phyloP scores from a whole-genome alignment of 2,888 invertebrate species.

The Lacanobia oleracea region DNA sequence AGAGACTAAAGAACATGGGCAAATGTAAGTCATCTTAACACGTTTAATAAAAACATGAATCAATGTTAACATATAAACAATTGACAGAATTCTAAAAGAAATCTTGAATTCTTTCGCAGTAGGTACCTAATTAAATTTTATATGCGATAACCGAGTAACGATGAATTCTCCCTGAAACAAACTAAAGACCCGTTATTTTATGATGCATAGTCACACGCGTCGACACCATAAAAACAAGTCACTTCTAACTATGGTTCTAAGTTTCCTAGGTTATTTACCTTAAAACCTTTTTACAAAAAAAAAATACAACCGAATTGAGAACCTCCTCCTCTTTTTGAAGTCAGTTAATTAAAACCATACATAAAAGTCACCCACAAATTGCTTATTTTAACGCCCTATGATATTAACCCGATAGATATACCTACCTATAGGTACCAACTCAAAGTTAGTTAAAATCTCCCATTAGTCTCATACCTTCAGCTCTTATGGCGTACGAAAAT shows the following conservation, averaged over 20 bases:
- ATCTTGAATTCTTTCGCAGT: not conserved
- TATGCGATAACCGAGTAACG: not conserved
- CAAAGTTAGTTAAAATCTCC: conserved; percentile 7
- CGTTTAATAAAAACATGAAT: not conserved
- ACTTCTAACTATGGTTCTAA: too few relatives aligned
- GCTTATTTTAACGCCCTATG: not conserved
- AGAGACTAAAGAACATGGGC: conserved; percentile 95
- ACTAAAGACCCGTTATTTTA: not conserved
- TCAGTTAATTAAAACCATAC: not conserved
- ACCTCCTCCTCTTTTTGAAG: too few relatives aligned
- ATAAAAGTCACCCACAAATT: not conserved
- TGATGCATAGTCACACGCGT: not conserved
- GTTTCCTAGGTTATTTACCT: too few relatives aligned
- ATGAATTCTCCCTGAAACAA: not conserved
- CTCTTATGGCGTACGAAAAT: too few relatives aligned
- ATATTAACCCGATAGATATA: not conserved
- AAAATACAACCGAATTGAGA: too few relatives aligned
- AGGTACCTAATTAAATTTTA: not conserved
- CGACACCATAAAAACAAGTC: not conserved
- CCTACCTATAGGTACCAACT: not conserved
- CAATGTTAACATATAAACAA: not conserved
- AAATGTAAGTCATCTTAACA: conserved; percentile 90
- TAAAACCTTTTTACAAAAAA: too few relatives aligned
- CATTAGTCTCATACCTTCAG: not conserved
- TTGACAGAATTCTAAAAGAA: not conserved